Conservation (phyloP, 2,888 invertebrate species). For the Villa cingulata region DNA sequence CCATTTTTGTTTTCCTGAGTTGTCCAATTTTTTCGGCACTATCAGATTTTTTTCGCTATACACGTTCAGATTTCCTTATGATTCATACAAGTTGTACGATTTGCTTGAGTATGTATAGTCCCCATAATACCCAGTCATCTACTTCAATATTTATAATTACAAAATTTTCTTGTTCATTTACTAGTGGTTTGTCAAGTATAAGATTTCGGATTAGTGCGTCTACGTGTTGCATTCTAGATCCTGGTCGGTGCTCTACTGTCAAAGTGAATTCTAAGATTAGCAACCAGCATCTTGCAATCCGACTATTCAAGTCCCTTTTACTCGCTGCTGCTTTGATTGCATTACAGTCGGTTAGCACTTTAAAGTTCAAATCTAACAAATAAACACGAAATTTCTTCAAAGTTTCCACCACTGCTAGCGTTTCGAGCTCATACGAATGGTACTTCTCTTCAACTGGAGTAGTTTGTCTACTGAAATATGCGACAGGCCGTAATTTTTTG, state of each 20-base stretch:
- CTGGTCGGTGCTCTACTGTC: constrained; percentile 19
- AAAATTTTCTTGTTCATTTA: neutral
- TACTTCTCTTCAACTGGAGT: constrained; percentile 18
- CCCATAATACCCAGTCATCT: no score
- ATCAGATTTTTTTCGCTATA: no score
- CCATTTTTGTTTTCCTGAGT: no score
- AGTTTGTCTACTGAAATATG: neutral
- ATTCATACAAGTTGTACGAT: no score
- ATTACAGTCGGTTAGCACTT: constrained; percentile 16
- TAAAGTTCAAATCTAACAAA: neutral
- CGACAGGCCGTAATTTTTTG: neutral
- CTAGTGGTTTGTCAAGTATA: no score
- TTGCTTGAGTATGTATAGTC: no score
- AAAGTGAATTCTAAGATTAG: constrained; percentile 22
- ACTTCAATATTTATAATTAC: no score
- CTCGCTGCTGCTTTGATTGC: constrained; percentile 12
- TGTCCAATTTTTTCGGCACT: no score
- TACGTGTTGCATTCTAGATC: constrained; percentile 21
- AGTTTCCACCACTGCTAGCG: constrained; percentile 20
- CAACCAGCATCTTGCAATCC: constrained; percentile 24
- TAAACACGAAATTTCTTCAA: neutral
- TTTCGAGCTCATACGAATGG: constrained; percentile 22
- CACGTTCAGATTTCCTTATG: no score
- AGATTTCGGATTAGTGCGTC: constrained; percentile 20
- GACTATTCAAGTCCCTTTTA: constrained; percentile 15